Percentiles rank a stretch among this genome's conserved stretches.
Evolutionary conservation across 2,797 vertebrate genomes (phyloP).

Genomic region (Artibeus jamaicensis): DNA sequence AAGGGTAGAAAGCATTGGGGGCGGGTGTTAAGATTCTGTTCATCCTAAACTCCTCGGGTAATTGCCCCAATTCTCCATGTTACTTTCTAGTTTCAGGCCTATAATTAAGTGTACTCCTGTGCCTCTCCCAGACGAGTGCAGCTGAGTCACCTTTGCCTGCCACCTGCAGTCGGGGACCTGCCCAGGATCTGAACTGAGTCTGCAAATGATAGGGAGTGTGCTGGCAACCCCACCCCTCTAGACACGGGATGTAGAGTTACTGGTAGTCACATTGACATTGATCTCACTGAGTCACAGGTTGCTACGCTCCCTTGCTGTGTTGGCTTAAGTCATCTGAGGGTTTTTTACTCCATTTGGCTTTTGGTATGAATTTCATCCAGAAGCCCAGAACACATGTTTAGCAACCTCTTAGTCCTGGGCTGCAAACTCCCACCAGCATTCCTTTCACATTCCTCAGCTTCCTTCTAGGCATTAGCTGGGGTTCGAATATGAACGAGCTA

Average conservation of each 20-base stretch:
- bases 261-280: background rate
- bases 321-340: background rate
- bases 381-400: background rate
- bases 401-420: background rate
- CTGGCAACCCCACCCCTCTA: background rate
- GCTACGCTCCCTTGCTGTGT: background rate
- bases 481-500: background rate
- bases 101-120: constrained; percentile 38
- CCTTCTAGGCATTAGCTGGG: background rate
- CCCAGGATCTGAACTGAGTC: background rate
- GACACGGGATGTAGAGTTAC: background rate
- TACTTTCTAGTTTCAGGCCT: constrained; percentile 14
- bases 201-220: background rate
- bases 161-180: constrained; percentile 5
- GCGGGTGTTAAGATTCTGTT: background rate
- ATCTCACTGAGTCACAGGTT: background rate
- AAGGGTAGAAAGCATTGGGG: background rate
- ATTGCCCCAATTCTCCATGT: background rate
- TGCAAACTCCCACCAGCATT: background rate
- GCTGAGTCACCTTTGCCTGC: constrained; percentile 39
- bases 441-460: constrained; percentile 2
- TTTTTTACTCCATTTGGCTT: background rate
- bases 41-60: constrained; percentile 5
- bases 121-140: background rate
- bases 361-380: background rate